Conservation (phyloP, 2,888 invertebrate genomes). For the Mimas tiliae region DNA sequence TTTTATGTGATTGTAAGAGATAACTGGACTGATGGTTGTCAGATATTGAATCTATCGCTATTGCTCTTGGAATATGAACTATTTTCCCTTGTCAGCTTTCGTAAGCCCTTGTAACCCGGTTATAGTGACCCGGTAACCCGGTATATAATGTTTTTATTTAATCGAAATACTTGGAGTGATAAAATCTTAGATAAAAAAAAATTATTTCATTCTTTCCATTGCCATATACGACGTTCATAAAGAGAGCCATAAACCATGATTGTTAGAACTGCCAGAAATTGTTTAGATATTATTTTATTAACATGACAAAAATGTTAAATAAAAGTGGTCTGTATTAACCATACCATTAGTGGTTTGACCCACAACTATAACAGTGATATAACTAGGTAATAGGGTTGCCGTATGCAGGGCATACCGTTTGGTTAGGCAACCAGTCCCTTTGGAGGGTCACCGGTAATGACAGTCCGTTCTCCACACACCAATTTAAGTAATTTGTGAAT, state of each 20-base stretch:
- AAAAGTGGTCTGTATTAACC: neutral
- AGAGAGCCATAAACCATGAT: too few relatives aligned
- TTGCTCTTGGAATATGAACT: neutral
- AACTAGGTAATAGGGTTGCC: neutral
- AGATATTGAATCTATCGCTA: neutral
- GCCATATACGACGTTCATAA: too few relatives aligned
- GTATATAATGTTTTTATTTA: neutral
- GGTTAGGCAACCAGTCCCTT: neutral
- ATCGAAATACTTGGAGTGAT: too few relatives aligned
- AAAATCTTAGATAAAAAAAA: too few relatives aligned
- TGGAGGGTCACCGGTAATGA: neutral
- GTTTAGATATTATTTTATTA: neutral
- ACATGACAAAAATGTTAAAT: neutral
- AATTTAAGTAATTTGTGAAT: neutral
- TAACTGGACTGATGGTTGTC: neutral
- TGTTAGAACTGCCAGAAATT: neutral
- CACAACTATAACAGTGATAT: neutral
- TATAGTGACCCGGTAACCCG: too few relatives aligned
- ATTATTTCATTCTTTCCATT: too few relatives aligned
- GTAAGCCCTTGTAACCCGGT: neutral
- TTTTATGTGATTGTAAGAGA: neutral
- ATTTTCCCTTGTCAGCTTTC: neutral
- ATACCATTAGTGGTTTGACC: neutral
- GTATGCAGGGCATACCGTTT: neutral
- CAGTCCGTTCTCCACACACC: neutral